phyloP scores from a whole-genome alignment of 2,797 vertebrate species.

The Hypotaenidia philippensis region DNA sequence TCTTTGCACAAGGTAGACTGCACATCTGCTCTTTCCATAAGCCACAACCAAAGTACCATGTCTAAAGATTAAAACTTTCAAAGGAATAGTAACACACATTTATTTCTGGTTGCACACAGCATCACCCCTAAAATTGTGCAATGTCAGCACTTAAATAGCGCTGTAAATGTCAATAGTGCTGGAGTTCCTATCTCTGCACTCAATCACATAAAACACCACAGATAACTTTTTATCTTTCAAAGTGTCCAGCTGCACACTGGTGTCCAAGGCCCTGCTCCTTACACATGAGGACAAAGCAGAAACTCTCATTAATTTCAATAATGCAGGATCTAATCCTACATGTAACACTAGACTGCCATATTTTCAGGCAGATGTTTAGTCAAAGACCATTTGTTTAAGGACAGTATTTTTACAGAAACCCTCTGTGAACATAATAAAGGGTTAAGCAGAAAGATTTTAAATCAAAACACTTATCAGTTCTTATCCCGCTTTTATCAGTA shows the following conservation, averaged over 20 bases:
- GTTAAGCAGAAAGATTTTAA: slow-evolving; percentile 24
- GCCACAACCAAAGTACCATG: not conserved
- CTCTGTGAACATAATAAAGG: not conserved
- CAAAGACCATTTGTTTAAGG: not conserved
- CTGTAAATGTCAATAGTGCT: not conserved
- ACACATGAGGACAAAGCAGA: not conserved
- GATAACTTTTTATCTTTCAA: not conserved
- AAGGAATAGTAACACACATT: not conserved
- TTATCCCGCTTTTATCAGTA: not conserved
- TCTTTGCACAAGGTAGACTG: slow-evolving; percentile 24
- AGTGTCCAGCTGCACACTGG: not conserved
- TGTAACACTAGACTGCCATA: not conserved
- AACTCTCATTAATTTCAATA: not conserved
- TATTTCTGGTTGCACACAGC: not conserved
- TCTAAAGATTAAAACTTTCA: slow-evolving; percentile 22
- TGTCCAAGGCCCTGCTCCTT: not conserved
- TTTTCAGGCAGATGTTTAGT: not conserved
- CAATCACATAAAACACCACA: not conserved
- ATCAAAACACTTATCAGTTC: not conserved
- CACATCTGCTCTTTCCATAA: not conserved
- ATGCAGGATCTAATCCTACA: not conserved
- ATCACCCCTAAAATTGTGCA: not conserved
- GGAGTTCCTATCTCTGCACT: not conserved
- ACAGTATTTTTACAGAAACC: not conserved
- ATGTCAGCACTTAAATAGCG: not conserved